Conservation (phyloP, 2,888 invertebrate species). For the Steinernema scapterisci region DNA sequence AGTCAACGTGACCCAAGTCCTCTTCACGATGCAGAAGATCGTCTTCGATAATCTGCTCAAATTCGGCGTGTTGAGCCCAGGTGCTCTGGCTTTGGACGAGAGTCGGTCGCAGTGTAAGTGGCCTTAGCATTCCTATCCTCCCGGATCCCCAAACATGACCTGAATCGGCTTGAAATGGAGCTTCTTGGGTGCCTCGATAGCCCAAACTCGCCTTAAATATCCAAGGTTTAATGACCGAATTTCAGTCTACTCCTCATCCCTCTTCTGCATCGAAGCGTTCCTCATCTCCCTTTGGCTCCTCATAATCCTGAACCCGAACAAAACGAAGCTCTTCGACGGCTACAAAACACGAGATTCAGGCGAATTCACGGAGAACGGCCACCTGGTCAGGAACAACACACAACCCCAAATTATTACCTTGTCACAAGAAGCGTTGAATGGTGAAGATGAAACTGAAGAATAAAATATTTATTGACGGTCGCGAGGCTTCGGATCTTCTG, state of each 20-base stretch:
- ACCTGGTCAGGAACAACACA: conserved; percentile 5
- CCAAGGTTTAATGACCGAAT: no score
- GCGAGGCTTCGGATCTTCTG: no score
- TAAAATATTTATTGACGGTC: not conserved
- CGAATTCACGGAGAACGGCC: conserved; percentile 17
- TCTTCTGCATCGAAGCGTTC: conserved; percentile 27
- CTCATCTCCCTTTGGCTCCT: conserved; percentile 10
- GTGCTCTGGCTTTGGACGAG: not conserved
- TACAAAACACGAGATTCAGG: not conserved
- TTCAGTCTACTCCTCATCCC: conserved; percentile 21
- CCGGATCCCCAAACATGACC: no score
- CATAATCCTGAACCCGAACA: conserved; percentile 17
- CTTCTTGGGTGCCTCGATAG: not conserved
- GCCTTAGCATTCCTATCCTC: no score
- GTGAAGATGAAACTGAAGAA: not conserved
- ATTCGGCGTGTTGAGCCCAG: conserved; percentile 7
- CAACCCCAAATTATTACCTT: conserved; percentile 15
- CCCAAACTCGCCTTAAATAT: no score
- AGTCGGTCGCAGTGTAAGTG: conserved; percentile 14
- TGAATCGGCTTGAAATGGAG: no score
- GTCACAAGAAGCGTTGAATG: conserved; percentile 9
- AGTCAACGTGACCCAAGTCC: conserved; percentile 23
- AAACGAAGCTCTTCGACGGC: conserved; percentile 29
- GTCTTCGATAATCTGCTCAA: conserved; percentile 23
- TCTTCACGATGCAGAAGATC: conserved; percentile 27